Evolutionary conservation across 2,888 invertebrate genomes (phyloP), one percentile per base, ranked within the genome.

Genomic region (Cyclophora punctaria): DNA sequence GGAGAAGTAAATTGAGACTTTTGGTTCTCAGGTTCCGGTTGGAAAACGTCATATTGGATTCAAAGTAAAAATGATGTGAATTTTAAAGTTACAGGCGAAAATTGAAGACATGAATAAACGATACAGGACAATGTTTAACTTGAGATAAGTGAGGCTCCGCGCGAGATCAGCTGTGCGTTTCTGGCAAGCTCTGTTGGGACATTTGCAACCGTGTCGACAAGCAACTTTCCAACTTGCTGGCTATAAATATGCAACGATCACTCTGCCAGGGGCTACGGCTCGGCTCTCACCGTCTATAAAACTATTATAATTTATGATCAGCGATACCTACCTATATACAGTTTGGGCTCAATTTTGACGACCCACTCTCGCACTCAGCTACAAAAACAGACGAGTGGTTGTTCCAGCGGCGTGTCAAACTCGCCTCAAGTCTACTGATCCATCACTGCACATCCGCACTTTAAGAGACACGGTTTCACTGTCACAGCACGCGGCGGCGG

Each of bases 371-470:
- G 69, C 80, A 75, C 80, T 76, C 73, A 62, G 73, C 75, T 74
- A 80, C 68, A 80, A 79, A 81, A 69, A 78, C 65, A 69, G 75
- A 67, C 65, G 73, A 67, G 67, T 71, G 64, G 70, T 66, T 63
- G 75, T 73, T 72, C 72, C 64, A 65, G 71, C 71, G 69, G 69
- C 71, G 69, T 46, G 46, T 45, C 75, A 80, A 81, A 78, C 71
- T 76, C 72, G 75, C 33, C 75, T 69, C 73, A 68, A 78, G 79
- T 81, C 82, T 81, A 84, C 75, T 80, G 69, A 85, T 87, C 85
- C 87, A 86, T 84, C 87, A 89, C 85, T 89, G 88, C 89, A 89
- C 87, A 89, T 89, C 89, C 89, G 89, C 80, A 83, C 82, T 71
- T 73, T 73, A 76, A 67, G 75, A 82, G 74, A 75, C 84, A 85